Percentiles rank a stretch among this genome's conserved stretches.
phyloP scores from a whole-genome alignment of 2,888 invertebrate genomes.

The Drosophila birchii region DNA sequence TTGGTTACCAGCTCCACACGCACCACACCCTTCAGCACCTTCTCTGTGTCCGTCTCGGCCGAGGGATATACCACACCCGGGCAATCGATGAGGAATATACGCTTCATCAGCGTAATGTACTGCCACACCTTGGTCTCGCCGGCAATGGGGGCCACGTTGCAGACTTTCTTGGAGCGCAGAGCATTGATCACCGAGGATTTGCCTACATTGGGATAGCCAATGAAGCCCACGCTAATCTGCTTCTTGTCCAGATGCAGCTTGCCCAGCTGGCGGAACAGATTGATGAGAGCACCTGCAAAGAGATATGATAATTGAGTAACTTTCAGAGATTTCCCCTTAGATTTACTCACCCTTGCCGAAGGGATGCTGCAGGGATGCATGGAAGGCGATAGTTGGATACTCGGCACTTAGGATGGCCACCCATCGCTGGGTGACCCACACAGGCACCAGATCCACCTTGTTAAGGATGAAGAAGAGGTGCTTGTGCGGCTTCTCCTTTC shows the following conservation, averaged over 20 bases:
- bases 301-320: neutral
- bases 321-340: neutral
- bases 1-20: constrained; percentile 96
- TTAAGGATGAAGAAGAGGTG: constrained; percentile 98
- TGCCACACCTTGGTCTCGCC: constrained; percentile 99
- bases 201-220: constrained; percentile 99
- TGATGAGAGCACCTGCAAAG: constrained; percentile 91
- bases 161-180: constrained; percentile 97
- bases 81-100: constrained; percentile 99
- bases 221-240: constrained; percentile 99
- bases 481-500: constrained; percentile 98
- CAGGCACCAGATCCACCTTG: constrained; percentile 98
- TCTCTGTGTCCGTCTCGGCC: constrained; percentile 96
- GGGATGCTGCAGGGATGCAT: constrained; percentile 98
- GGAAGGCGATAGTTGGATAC: constrained; percentile 99
- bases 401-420: constrained; percentile 96
- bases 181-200: constrained; percentile 99
- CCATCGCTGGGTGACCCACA: constrained; percentile 99
- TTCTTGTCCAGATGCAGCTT: constrained; percentile 98
- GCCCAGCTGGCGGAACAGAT: constrained; percentile 96
- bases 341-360: constrained; percentile 92
- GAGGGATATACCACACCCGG: constrained; percentile 99
- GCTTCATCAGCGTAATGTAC: constrained; percentile 98
- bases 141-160: constrained; percentile 99
- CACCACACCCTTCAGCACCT: constrained; percentile 98